Evolutionary conservation across 2,888 invertebrate genomes (phyloP).

Genomic region (Uropetala carovei): DNA sequence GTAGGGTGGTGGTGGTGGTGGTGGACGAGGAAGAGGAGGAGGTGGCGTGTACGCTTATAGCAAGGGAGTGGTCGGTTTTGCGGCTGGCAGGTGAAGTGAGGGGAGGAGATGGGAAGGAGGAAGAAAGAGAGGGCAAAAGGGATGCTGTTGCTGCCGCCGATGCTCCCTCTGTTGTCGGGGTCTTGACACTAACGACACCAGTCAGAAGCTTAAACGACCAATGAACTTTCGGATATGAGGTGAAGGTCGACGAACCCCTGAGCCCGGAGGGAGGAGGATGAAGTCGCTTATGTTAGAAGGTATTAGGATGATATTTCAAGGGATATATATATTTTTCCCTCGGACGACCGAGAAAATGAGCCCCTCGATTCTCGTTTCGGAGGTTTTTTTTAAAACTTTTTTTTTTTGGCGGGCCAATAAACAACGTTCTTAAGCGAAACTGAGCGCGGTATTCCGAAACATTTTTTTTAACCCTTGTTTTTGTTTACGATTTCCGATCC

Average conservation of each 20-base stretch:
- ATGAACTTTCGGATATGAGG: not conserved
- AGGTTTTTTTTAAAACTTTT: not conserved
- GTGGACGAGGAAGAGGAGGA: not conserved
- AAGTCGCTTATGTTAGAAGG: not conserved
- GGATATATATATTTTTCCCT: not conserved
- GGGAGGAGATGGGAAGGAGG: not conserved
- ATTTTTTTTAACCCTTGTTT: not conserved
- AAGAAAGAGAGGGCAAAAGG: too few relatives aligned
- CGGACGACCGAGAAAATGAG: not conserved
- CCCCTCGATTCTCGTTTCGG: not conserved
- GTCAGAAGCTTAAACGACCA: not conserved
- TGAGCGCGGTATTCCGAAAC: not conserved
- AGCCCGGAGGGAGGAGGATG: not conserved
- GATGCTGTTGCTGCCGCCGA: not conserved
- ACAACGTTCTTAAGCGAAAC: not conserved
- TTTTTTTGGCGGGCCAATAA: not conserved
- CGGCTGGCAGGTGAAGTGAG: not conserved
- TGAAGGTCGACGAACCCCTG: slow-evolving; percentile 6
- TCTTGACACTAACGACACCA: slow-evolving; percentile 30
- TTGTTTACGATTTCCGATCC: not conserved
- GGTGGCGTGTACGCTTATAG: slow-evolving; percentile 20
- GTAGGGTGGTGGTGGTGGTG: too few relatives aligned
- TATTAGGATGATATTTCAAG: not conserved
- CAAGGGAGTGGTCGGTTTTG: not conserved
- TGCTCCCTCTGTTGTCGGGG: slow-evolving; percentile 2